Evolutionary conservation across 2,113 vertebrate species (phyloP), one percentile per base, ranked within the genome.

Genomic region (Alligator sinensis): DNA sequence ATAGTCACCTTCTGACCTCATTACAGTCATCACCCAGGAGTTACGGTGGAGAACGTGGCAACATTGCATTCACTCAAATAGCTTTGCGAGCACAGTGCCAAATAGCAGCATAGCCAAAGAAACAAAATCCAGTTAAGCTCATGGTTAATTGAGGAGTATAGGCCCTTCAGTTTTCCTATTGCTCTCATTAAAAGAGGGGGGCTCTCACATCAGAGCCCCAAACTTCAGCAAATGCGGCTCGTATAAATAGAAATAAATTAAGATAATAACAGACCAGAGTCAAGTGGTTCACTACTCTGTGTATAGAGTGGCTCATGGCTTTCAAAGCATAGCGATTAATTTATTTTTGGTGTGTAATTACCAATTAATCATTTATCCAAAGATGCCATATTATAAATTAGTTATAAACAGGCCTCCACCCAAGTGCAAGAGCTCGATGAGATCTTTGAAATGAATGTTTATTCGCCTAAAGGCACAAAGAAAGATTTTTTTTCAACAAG

Each of bases 331-430:
- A 57, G 87, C 57, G 70, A 90, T 91, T 96, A 91, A 94, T 96
- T 91, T 96, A 90, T 96, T 96, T 96, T 95, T 82, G 38, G 57
- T 70, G 68, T 75, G 38, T 82, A 96, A 94, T 95, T 91, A 58
- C 30, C 86, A 92, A 87, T 96, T 96, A 95, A 96, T 96, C 86
- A 90, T 84, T 95, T 80, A 61, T 57, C 88, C 94, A 95, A 96
- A 91, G 85, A 86, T 27, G 63, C n/a, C 90, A 27, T 84, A 18
- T 86, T 95, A 91, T 84, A 66, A 92, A 95, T 93, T 91, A 85
- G 75, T 90, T 92, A 89, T 84, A 94, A 97, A 84, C 86, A 96
- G 94, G 72, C 66, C 87, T 92, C 90, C 93, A 59, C 47, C 77
- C 86, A 90, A 86, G 94, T 94, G 88, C 58, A 80, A 86, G 76